Evolutionary conservation across 2,888 invertebrate species (phyloP).

Genomic region (Steinernema carpocapsae): DNA sequence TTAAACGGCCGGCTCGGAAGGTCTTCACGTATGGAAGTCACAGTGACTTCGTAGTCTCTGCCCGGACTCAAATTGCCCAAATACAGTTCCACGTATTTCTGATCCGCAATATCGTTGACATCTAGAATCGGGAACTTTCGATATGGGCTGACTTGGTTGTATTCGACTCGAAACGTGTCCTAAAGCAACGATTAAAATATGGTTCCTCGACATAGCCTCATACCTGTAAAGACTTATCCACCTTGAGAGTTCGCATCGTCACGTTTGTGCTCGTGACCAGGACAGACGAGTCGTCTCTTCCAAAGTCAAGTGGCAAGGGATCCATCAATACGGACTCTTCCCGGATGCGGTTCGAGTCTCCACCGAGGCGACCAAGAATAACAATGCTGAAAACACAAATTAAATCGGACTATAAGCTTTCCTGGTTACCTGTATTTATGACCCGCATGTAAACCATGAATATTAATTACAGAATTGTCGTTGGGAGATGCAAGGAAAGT

Average conservation of each 20-base stretch:
- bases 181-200: constrained; percentile 15
- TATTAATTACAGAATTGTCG: constrained; percentile 56
- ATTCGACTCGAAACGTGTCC: constrained; percentile 45
- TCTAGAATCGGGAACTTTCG: constrained; percentile 64
- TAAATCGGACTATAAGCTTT: too few relatives aligned
- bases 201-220: too few relatives aligned
- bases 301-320: constrained; percentile 57
- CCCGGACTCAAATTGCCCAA: constrained; percentile 65
- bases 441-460: constrained; percentile 62
- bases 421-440: constrained; percentile 57
- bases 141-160: constrained; percentile 59
- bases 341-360: constrained; percentile 57
- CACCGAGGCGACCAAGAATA: constrained; percentile 61
- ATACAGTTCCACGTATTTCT: constrained; percentile 63
- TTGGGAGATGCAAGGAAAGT: constrained; percentile 60
- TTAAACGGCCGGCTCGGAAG: constrained; percentile 64
- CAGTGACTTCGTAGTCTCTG: constrained; percentile 61
- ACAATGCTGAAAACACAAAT: constrained; percentile 52
- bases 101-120: constrained; percentile 64
- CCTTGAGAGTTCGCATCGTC: constrained; percentile 61
- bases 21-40: constrained; percentile 62
- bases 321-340: constrained; percentile 65
- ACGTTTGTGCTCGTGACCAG: constrained; percentile 58
- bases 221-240: constrained; percentile 61
- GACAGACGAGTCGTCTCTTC: constrained; percentile 48